Percentiles rank a stretch among this genome's conserved stretches.
These are phyloP conservation scores for Microtus ochrogaster DNA, from an alignment of 2,113 vertebrate species.

Conservation along the genomic window DNA sequence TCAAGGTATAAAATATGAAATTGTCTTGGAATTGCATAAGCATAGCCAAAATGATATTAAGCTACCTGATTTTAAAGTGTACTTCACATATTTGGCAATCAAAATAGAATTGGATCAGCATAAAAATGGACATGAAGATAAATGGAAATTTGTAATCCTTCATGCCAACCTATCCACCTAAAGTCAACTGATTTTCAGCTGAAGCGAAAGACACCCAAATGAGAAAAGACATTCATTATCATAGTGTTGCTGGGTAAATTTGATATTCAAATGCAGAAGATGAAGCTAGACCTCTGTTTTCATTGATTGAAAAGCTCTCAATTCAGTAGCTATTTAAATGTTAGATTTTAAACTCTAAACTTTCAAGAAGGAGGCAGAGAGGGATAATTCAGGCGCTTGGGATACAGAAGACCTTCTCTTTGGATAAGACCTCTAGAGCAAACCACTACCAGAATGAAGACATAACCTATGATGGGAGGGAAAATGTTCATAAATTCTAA, in stretches of 20 bases:
- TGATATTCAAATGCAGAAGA: neutral
- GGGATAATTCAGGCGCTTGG: no score
- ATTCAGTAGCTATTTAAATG: neutral
- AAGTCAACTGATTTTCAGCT: neutral
- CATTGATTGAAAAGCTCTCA: neutral
- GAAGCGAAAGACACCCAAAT: neutral
- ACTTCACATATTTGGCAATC: neutral
- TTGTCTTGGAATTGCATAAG: neutral
- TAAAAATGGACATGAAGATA: neutral
- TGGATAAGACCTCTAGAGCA: neutral
- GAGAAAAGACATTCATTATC: neutral
- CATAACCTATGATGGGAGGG: neutral
- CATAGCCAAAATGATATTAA: no score
- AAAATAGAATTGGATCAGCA: neutral
- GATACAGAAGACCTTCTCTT: neutral
- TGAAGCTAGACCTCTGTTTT: neutral
- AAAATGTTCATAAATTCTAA: neutral
- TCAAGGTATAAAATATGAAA: neutral
- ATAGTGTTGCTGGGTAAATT: neutral
- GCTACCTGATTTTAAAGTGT: neutral
- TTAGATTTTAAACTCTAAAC: neutral
- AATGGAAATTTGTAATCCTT: neutral
- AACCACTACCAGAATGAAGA: neutral
- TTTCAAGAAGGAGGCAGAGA: neutral
- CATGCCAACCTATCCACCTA: neutral